Percentiles rank a stretch among this genome's conserved stretches.
These are phyloP conservation scores for Neoniphon sammara DNA, from an alignment of 2,797 vertebrate species.

Conservation along the genomic window DNA sequence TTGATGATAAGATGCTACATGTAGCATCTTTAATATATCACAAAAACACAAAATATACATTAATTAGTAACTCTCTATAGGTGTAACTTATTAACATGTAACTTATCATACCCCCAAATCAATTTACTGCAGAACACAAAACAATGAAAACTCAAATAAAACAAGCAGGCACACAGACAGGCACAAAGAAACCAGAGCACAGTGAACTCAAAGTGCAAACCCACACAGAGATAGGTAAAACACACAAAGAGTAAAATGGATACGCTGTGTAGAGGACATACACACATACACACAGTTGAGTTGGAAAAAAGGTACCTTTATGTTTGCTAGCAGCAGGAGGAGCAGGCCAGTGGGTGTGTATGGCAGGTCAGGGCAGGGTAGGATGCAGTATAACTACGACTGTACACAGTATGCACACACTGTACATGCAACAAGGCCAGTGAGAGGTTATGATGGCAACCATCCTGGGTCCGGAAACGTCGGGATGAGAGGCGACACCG, in stretches of 20 bases:
- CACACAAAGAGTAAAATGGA: not conserved
- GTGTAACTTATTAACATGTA: not conserved
- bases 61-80: not conserved
- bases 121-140: not conserved
- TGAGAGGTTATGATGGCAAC: constrained; percentile 13
- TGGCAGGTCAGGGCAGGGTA: constrained; percentile 46
- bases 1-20: not conserved
- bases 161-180: constrained; percentile 4
- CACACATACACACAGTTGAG: constrained; percentile 24
- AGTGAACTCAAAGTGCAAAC: not conserved
- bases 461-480: constrained; percentile 2
- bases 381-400: constrained; percentile 46
- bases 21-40: too few species aligned
- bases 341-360: constrained; percentile 40
- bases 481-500: constrained; percentile 19
- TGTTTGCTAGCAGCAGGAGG: constrained; percentile 47
- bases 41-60: not conserved
- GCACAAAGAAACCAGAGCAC: not conserved
- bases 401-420: constrained; percentile 38
- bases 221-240: not conserved
- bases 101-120: constrained; percentile 2
- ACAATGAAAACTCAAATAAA: not conserved
- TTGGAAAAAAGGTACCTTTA: constrained; percentile 55
- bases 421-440: constrained; percentile 49
- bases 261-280: too few species aligned